phyloP scores from a whole-genome alignment of 2,797 vertebrate genomes.

The Acipenser ruthenus region DNA sequence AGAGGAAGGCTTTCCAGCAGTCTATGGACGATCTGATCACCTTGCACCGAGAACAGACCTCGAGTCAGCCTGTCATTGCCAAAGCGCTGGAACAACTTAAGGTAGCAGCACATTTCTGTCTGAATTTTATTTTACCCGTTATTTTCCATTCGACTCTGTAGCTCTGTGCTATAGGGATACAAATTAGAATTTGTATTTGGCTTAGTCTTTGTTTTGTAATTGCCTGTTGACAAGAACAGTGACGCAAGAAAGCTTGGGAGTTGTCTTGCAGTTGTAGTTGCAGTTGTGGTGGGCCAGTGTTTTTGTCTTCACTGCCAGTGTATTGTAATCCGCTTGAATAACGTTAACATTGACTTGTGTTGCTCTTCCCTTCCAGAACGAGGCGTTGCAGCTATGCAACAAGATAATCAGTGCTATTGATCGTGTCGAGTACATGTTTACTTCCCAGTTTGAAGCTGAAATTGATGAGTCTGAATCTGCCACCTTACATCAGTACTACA shows the following conservation, averaged over 20 bases:
- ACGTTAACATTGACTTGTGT: too few relatives aligned
- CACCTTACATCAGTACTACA: slow-evolving; percentile 90
- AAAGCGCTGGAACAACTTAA: slow-evolving; percentile 87
- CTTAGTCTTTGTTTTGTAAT: too few relatives aligned
- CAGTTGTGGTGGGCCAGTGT: too few relatives aligned
- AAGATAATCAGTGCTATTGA: slow-evolving; percentile 88
- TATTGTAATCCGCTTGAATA: too few relatives aligned
- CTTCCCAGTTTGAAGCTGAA: slow-evolving; percentile 83
- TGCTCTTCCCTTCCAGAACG: slow-evolving; percentile 57
- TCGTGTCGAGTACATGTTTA: slow-evolving; percentile 90
- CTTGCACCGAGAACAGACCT: slow-evolving; percentile 89
- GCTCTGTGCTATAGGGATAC: too few relatives aligned
- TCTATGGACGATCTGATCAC: slow-evolving; percentile 78
- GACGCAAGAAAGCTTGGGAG: too few relatives aligned
- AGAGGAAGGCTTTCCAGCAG: slow-evolving; percentile 88
- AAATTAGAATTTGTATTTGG: too few relatives aligned
- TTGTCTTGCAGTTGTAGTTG: too few relatives aligned
- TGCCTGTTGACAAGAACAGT: too few relatives aligned
- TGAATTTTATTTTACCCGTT: too few relatives aligned
- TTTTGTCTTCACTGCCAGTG: too few relatives aligned
- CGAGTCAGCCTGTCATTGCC: slow-evolving; percentile 90
- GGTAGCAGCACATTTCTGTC: slow-evolving; percentile 45
- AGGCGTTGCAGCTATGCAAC: slow-evolving; percentile 88
- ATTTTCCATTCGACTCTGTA: too few relatives aligned
- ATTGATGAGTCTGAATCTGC: slow-evolving; percentile 85